These are phyloP conservation scores for Lutraria rhynchaena DNA, from an alignment of 1,140 invertebrate species.

Conservation along the genomic window DNA sequence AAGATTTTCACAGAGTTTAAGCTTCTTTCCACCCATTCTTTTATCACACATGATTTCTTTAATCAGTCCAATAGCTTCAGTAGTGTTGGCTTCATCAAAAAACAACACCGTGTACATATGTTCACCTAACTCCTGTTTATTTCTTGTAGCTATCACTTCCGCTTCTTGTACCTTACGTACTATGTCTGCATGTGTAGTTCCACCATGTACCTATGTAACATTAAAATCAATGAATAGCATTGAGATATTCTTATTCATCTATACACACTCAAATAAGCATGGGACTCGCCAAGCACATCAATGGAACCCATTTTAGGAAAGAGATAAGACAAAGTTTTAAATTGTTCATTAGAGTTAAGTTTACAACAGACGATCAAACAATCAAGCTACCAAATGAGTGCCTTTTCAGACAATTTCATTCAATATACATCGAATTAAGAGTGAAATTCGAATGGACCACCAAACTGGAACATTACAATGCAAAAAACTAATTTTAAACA, in stretches of 20 bases:
- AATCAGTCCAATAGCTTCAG: constrained; percentile 76
- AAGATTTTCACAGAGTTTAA: constrained; percentile 62
- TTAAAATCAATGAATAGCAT: background rate
- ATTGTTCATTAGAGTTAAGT: background rate
- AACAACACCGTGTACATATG: constrained; percentile 75
- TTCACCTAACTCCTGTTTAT: constrained; percentile 2
- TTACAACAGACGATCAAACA: background rate
- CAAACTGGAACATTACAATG: no score
- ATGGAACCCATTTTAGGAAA: background rate
- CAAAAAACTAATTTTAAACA: no score
- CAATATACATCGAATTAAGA: no score
- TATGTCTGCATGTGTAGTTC: constrained; percentile 72
- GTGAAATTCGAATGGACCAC: no score
- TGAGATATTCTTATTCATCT: background rate
- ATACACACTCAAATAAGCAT: background rate
- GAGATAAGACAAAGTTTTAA: background rate
- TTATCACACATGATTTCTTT: constrained; percentile 80
- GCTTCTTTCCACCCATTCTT: constrained; percentile 64
- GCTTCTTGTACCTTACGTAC: constrained; percentile 68
- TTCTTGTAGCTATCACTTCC: constrained; percentile 5
- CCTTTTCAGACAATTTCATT: no score
- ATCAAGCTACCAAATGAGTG: background rate
- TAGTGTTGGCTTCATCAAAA: constrained; percentile 80
- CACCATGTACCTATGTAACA: constrained; percentile 78
- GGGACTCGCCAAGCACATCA: background rate